A percentile compares a stretch with the other conserved stretches of the same genome.
These are phyloP conservation scores for Drosophila buzzatii DNA, from an alignment of 2,888 invertebrate species.

Conservation along the genomic window DNA sequence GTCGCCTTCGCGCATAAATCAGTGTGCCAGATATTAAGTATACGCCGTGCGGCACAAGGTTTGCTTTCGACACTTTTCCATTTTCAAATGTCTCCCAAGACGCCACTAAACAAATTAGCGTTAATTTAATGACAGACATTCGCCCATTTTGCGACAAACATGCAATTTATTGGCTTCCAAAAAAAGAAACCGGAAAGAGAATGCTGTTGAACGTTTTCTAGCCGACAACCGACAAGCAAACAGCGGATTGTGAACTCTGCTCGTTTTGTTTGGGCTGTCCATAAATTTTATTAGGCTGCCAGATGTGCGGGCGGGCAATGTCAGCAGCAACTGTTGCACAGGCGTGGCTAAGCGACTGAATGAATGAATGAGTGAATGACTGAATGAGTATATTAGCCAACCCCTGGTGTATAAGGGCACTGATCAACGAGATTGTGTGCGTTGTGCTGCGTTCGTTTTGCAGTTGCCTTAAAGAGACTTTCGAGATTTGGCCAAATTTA, in stretches of 20 bases:
- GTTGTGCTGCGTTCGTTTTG: conserved; percentile 10
- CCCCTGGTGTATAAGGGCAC: not conserved
- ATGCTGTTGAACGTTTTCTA: conserved; percentile 18
- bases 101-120: conserved; percentile 79
- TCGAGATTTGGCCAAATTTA: not conserved
- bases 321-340: conserved; percentile 74
- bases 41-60: conserved; percentile 34
- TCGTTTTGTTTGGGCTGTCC: conserved; percentile 31
- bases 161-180: conserved; percentile 61
- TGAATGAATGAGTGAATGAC: conserved; percentile 24
- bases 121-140: conserved; percentile 74
- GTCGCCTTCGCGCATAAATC: conserved; percentile 42
- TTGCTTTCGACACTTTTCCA: conserved; percentile 54
- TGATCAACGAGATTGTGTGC: conserved; percentile 37
- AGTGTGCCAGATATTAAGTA: conserved; percentile 44
- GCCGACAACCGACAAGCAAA: conserved; percentile 6
- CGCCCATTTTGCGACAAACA: conserved; percentile 53
- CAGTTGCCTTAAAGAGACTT: conserved; percentile 16
- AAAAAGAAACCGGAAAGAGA: conserved; percentile 13
- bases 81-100: conserved; percentile 72
- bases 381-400: conserved; percentile 21
- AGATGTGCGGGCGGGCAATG: conserved; percentile 57
- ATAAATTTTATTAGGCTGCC: conserved; percentile 68
- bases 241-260: conserved; percentile 36
- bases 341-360: conserved; percentile 54